Base-by-base conservation (phyloP, 2,113 vertebrate species). In the Dicentrarchus labrax region DNA sequence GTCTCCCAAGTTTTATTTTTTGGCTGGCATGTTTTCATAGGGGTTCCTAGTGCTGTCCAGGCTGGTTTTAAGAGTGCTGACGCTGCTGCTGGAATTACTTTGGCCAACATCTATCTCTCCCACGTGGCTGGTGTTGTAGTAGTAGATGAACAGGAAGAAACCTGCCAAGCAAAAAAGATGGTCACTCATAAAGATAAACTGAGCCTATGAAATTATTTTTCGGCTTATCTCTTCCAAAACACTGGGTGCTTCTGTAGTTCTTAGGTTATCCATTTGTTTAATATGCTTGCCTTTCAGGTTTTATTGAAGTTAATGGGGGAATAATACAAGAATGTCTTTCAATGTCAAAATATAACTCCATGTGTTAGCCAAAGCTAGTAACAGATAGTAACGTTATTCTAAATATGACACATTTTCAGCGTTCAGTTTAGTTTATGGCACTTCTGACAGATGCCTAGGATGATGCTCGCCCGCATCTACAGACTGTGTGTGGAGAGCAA, bases 91-190 rank as follows among this genome's bases (percentile, higher is more conserved):
- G 22, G 50, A 45, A 8, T 1, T 51, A 0, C 3, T 24, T 16
- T 15, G 0, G n/a, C 5, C 4, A 8, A 15, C 1, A 0, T 8
- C 30, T 2, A 0, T 0, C 0, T 85, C 83, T 45, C 39, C 60
- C 0, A 22, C 0, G n/a, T 2, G 48, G n/a, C 70, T 87, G 59
- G 72, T 89, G 8, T 87, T 91, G 72, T 93, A 83, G 79, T 95
- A 95, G 85, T 95, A 95, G 81, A 96, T 71, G 66, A 95, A 96
- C 36, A 96, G 81, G 82, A 94, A 94, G 65, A 96, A 93, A 70
- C 95, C 95, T 95, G 84, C 9, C 61, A 53, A 38, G n/a, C 38
- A 86, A 43, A 77, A 85, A 38, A 72, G n/a, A 59, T 13, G 21
- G 16, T 64, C 30, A 76, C 13, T 36, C 17, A 45, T 10, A 38